These are phyloP conservation scores for Parascotia fuliginaria DNA, from an alignment of 2,888 invertebrate genomes.

Conservation along the genomic window DNA sequence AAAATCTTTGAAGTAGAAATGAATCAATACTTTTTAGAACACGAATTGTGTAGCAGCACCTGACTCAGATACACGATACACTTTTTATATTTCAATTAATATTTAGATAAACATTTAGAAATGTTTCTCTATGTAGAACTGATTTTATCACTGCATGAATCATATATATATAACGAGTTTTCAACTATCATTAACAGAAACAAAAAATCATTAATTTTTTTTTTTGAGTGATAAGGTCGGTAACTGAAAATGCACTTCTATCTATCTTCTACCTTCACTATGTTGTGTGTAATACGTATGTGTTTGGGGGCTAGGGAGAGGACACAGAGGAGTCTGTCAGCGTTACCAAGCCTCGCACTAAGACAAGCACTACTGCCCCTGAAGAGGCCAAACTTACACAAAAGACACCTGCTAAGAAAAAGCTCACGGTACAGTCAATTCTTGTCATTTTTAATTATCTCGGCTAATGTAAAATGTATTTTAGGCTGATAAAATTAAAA, in stretches of 20 bases:
- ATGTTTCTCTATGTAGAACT: conserved; percentile 15
- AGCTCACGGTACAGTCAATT: conserved; percentile 72
- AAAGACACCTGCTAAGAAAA: conserved; percentile 83
- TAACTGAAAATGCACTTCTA: conserved; percentile 10
- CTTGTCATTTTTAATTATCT: conserved; percentile 65
- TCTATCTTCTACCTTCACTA: conserved; percentile 34
- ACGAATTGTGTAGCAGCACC: conserved; percentile 25
- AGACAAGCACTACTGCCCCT: conserved; percentile 81
- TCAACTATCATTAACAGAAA: not conserved
- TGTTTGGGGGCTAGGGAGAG: conserved; percentile 73
- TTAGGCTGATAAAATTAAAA: not conserved
- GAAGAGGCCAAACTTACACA: conserved; percentile 82
- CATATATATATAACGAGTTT: not conserved
- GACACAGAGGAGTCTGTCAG: conserved; percentile 82
- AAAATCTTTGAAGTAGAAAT: conserved; percentile 26
- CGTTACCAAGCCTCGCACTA: conserved; percentile 78
- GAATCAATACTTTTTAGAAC: conserved; percentile 18
- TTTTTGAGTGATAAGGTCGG: conserved; percentile 13
- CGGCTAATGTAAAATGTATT: conserved; percentile 41
- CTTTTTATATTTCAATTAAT: conserved; percentile 27
- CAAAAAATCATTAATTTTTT: not conserved
- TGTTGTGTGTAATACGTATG: conserved; percentile 45
- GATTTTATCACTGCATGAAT: conserved; percentile 16
- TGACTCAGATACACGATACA: conserved; percentile 25
- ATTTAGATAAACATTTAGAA: conserved; percentile 11